Conservation (phyloP, 2,113 vertebrate species). For the Xyrauchen texanus region DNA sequence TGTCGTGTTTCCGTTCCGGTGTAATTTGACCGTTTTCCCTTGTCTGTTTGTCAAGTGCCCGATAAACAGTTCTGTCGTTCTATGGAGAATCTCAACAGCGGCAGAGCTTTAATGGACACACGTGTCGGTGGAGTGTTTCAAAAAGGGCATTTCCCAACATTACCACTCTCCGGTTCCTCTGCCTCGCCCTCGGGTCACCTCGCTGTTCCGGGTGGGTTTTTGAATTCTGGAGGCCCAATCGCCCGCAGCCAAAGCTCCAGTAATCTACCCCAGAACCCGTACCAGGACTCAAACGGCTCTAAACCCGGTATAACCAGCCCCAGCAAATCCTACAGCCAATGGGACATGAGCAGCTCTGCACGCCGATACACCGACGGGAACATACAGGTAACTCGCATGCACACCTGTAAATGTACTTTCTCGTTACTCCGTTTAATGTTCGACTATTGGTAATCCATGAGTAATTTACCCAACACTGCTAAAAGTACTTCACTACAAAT, state of each 20-base stretch:
- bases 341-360: conserved; percentile 64
- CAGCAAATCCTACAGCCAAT: conserved; percentile 72
- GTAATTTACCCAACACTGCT: too few species aligned
- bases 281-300: conserved; percentile 54
- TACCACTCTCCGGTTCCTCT: conserved; percentile 56
- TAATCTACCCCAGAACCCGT: conserved; percentile 68
- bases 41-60: conserved; percentile 48
- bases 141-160: conserved; percentile 53
- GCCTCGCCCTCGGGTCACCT: conserved; percentile 50
- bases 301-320: conserved; percentile 46
- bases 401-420: not conserved
- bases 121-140: not conserved
- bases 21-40: not conserved
- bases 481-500: too few species aligned
- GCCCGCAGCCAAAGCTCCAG: conserved; percentile 72
- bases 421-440: too few species aligned
- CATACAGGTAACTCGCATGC: conserved; percentile 33
- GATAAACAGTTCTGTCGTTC: conserved; percentile 71
- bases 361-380: conserved; percentile 24
- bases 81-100: conserved; percentile 76
- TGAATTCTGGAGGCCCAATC: not conserved
- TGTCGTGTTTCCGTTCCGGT: too few species aligned
- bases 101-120: conserved; percentile 59
- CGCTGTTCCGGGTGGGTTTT: conserved; percentile 51
- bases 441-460: too few species aligned